Percentiles rank a stretch among this genome's conserved stretches.
Evolutionary conservation across 2,113 vertebrate genomes (phyloP).

Genomic region (Periophthalmodon schlosseri): DNA sequence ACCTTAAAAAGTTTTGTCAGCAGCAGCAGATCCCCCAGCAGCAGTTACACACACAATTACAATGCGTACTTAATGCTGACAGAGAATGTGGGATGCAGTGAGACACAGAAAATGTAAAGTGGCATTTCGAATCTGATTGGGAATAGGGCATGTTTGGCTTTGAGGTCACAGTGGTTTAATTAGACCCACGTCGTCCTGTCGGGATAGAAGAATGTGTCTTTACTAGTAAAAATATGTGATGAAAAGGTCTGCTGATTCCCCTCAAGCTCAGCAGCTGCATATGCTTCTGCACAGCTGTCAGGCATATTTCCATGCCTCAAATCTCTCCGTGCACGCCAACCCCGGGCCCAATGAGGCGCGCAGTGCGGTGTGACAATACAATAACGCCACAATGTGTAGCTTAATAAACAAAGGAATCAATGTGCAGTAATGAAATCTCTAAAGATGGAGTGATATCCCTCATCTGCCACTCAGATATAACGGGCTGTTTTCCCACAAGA

Average conservation of each 20-base stretch:
- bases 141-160: background rate
- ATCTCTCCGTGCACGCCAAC: constrained; percentile 8
- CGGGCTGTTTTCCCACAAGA: constrained; percentile 4
- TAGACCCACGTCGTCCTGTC: constrained; percentile 31
- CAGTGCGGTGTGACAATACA: constrained; percentile 29
- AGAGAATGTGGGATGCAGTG: background rate
- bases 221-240: constrained; percentile 28
- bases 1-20: background rate
- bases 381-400: constrained; percentile 6
- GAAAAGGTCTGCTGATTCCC: constrained; percentile 49
- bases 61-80: background rate
- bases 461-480: constrained; percentile 1
- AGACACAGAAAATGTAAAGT: background rate
- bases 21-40: background rate
- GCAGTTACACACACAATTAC: background rate
- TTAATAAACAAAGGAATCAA: background rate
- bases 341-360: constrained; percentile 10
- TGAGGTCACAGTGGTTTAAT: constrained; percentile 13
- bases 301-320: constrained; percentile 38
- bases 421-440: constrained; percentile 12
- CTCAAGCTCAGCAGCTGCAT: constrained; percentile 54
- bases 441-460: background rate
- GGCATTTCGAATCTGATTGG: background rate
- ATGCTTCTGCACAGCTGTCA: constrained; percentile 48
- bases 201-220: constrained; percentile 30